A percentile compares a stretch with the other conserved stretches of the same genome.
These are phyloP conservation scores for Lamellibrachia columna DNA, from an alignment of 2,888 invertebrate species.

Conservation along the genomic window DNA sequence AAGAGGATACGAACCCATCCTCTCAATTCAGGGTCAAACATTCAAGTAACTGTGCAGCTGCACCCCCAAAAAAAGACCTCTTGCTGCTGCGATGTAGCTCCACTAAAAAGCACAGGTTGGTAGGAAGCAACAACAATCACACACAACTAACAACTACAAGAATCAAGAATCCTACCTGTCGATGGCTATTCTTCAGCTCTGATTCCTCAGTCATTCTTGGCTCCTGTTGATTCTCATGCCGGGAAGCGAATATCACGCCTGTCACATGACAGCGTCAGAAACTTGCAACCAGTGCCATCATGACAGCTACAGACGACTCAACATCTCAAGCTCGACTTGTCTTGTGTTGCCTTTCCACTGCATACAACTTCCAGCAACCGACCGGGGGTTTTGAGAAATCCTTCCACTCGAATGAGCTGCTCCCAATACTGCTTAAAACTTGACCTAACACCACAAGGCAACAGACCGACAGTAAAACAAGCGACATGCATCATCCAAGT, in stretches of 20 bases:
- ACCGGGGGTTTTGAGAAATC: not conserved
- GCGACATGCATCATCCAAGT: not conserved
- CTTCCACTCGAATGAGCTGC: not conserved
- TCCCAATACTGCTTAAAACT: not conserved
- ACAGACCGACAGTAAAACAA: not conserved
- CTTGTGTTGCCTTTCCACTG: not conserved
- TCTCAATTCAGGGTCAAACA: no score
- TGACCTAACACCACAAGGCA: not conserved
- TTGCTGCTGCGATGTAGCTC: no score
- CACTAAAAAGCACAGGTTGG: no score
- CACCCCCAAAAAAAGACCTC: no score
- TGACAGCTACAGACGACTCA: not conserved
- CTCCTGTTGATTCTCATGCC: not conserved
- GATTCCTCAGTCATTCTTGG: not conserved
- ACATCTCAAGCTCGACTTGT: not conserved
- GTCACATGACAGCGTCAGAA: slow-evolving; percentile 3
- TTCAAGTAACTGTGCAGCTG: no score
- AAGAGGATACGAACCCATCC: no score
- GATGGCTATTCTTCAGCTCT: not conserved
- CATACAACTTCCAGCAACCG: not conserved
- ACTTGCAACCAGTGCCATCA: not conserved
- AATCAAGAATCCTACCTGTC: not conserved
- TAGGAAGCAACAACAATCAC: not conserved
- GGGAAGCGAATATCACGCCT: not conserved
- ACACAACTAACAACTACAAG: no score